phyloP scores from a whole-genome alignment of 2,797 vertebrate species.

The Emydoidea blandingii region DNA sequence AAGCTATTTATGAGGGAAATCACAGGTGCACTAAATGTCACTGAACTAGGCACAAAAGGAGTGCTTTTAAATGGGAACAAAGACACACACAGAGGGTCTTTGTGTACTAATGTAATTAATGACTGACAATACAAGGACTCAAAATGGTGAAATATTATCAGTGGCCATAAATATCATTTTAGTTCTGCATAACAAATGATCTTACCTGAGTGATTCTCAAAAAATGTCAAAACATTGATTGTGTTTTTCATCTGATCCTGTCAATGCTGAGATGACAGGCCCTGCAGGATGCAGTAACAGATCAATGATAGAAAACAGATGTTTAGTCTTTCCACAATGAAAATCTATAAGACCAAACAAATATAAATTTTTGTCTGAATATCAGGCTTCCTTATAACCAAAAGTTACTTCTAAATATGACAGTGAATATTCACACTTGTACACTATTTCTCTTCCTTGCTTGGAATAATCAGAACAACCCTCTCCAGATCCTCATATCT shows the following conservation, averaged over 20 bases:
- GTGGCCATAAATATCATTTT: conserved; percentile 75
- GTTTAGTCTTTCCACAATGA: conserved; percentile 66
- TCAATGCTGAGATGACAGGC: conserved; percentile 78
- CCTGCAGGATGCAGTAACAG: conserved; percentile 80
- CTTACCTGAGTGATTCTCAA: conserved; percentile 81
- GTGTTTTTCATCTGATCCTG: conserved; percentile 81
- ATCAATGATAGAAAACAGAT: conserved; percentile 74
- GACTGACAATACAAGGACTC: conserved; percentile 71
- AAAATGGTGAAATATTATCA: conserved; percentile 73
- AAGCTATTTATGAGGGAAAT: conserved; percentile 67
- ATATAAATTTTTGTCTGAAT: conserved; percentile 5
- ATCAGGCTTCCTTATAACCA: conserved; percentile 9
- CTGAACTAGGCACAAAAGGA: conserved; percentile 69
- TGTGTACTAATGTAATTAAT: conserved; percentile 73
- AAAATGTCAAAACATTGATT: conserved; percentile 81
- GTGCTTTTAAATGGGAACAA: conserved; percentile 71
- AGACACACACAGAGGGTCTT: conserved; percentile 66
- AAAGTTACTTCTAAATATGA: not conserved
- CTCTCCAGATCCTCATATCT: not conserved
- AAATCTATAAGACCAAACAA: conserved; percentile 69
- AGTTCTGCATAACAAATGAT: conserved; percentile 78
- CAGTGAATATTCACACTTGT: not conserved
- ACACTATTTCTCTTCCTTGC: not conserved
- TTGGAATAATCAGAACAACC: not conserved
- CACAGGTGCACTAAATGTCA: conserved; percentile 66